These are phyloP conservation scores for Rattus rattus DNA, from an alignment of 2,113 vertebrate species.

Conservation along the genomic window DNA sequence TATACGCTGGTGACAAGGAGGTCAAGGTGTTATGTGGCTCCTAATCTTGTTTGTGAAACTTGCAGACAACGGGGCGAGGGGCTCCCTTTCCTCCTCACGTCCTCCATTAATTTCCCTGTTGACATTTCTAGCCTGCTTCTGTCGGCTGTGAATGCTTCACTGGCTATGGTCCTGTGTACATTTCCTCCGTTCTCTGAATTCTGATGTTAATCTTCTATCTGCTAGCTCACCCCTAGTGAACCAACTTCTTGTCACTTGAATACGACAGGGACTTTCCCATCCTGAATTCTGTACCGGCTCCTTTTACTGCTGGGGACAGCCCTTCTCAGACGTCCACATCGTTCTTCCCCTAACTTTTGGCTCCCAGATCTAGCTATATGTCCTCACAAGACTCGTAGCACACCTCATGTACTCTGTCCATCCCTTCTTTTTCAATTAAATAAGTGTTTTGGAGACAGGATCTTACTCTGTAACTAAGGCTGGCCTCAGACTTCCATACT, in stretches of 20 bases:
- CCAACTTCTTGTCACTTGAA: not conserved
- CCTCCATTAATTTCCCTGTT: no score
- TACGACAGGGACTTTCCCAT: not conserved
- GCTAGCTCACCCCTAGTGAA: not conserved
- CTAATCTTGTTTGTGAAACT: not conserved
- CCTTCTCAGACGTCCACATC: not conserved
- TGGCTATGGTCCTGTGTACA: not conserved
- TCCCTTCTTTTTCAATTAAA: not conserved
- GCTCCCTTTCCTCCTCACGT: rapidly evolving
- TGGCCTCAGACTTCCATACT: not conserved
- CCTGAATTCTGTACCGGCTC: not conserved
- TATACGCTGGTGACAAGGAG: not conserved
- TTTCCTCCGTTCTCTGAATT: not conserved
- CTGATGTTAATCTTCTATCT: not conserved
- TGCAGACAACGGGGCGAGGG: not conserved
- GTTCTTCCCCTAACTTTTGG: not conserved
- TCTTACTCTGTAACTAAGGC: not conserved
- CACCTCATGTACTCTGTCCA: not conserved
- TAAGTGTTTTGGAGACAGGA: not conserved
- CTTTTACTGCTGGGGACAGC: not conserved
- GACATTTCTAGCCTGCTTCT: not conserved
- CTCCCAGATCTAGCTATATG: not conserved
- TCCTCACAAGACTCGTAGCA: not conserved
- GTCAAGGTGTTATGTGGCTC: not conserved
- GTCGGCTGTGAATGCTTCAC: no score